Evolutionary conservation across 2,113 vertebrate genomes (phyloP).

Genomic region (Spizaetus ornatus): DNA sequence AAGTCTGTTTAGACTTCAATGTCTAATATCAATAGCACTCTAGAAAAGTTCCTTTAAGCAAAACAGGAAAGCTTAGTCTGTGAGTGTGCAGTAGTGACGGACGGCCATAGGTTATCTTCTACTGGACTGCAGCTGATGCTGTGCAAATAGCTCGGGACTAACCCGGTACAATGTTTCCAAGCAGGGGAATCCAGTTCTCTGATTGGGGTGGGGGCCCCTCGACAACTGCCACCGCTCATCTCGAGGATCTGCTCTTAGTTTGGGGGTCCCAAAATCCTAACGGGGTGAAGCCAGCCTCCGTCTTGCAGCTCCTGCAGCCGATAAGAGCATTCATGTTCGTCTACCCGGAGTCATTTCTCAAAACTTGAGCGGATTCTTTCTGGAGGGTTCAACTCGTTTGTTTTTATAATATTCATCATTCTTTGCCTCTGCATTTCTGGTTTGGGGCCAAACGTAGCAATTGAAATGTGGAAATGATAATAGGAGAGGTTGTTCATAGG

Average conservation of each 20-base stretch:
- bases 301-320: rapidly evolving
- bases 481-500: neutral
- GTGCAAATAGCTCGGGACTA: neutral
- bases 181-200: neutral
- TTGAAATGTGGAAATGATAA: neutral
- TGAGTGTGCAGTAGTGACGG: neutral
- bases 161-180: neutral
- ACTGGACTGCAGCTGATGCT: neutral
- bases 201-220: too few species aligned
- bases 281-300: rapidly evolving
- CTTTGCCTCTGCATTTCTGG: neutral
- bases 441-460: neutral
- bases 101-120: neutral
- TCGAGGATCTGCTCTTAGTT: neutral
- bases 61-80: neutral
- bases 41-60: neutral
- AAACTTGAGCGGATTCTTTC: neutral
- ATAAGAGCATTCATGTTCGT: rapidly evolving
- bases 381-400: neutral
- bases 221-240: neutral
- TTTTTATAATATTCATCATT: neutral
- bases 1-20: neutral
- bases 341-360: rapidly evolving
- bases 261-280: neutral
- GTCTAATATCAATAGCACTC: neutral